phyloP scores from a whole-genome alignment of 1,140 invertebrate genomes.

The Formica exsecta region DNA sequence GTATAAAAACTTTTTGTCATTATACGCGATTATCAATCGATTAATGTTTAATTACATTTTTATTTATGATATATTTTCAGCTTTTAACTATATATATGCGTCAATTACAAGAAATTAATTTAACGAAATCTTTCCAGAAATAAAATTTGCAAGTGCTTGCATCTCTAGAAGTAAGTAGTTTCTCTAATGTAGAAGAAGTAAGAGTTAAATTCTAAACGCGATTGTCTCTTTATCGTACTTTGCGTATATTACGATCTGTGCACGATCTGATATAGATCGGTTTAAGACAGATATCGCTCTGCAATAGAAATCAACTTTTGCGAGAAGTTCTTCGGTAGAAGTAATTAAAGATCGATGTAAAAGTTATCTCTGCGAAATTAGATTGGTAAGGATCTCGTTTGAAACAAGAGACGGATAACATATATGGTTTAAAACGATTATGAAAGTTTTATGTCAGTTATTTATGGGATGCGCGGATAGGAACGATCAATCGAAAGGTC shows the following conservation, averaged over 20 bases:
- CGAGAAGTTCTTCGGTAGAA: not conserved
- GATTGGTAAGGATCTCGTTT: not conserved
- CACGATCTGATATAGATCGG: not conserved
- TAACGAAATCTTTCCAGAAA: not conserved
- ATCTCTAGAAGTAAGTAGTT: not conserved
- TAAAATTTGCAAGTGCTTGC: not conserved
- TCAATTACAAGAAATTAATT: not conserved
- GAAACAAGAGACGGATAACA: not conserved
- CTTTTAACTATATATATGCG: not conserved
- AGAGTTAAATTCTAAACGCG: not conserved
- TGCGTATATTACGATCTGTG: not conserved
- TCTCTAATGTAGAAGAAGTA: not conserved
- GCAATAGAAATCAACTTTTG: slow-evolving; percentile 10
- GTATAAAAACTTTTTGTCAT: not conserved
- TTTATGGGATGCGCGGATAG: not conserved
- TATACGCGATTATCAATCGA: not conserved
- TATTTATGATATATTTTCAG: not conserved
- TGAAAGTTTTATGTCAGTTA: slow-evolving; percentile 16
- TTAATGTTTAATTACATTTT: slow-evolving; percentile 33
- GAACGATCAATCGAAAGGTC: slow-evolving; percentile 2
- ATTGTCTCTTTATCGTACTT: not conserved
- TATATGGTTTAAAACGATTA: not conserved
- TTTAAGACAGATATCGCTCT: slow-evolving; percentile 11
- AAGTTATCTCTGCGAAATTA: not conserved
- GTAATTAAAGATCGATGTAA: slow-evolving; percentile 19